Conservation (phyloP, 2,113 vertebrate genomes). For the Psephotus haematonotus region DNA sequence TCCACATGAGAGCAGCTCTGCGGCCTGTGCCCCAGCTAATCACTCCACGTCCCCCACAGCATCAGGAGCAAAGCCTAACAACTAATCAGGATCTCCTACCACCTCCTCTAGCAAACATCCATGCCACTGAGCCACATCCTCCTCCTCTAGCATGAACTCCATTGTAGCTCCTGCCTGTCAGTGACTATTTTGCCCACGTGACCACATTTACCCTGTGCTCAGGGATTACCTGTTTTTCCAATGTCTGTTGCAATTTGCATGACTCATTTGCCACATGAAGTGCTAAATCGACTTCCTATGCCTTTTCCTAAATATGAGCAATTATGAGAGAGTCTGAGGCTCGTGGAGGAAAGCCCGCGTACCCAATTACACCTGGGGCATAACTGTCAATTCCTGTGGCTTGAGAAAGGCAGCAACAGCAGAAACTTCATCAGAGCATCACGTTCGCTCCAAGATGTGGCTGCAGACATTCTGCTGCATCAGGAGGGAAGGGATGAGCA, state of each 20-base stretch:
- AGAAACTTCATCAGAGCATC: not conserved
- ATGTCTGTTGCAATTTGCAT: slow-evolving; percentile 15
- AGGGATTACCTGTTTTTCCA: slow-evolving; percentile 10
- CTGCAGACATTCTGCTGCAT: not conserved
- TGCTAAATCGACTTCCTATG: slow-evolving; percentile 15
- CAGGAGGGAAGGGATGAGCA: not conserved
- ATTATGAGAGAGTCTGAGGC: not conserved
- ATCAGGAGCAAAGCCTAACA: not conserved
- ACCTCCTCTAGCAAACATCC: not conserved
- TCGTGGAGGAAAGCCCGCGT: not conserved
- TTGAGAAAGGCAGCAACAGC: not conserved
- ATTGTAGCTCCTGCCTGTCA: not conserved
- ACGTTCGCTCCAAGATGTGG: not conserved
- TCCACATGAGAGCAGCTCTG: not conserved
- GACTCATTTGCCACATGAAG: slow-evolving; percentile 32
- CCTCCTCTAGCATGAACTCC: not conserved
- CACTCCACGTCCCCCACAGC: not conserved
- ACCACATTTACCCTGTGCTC: not conserved
- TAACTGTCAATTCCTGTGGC: not conserved
- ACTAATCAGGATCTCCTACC: not conserved
- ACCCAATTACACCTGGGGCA: not conserved
- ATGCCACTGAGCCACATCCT: not conserved
- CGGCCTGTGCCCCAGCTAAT: not conserved
- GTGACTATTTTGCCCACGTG: not conserved
- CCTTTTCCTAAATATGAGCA: slow-evolving; percentile 3